Percentiles rank a stretch among this genome's conserved stretches.
Conservation (phyloP, 1,140 invertebrate genomes). For the Polypedilum vanderplanki region DNA sequence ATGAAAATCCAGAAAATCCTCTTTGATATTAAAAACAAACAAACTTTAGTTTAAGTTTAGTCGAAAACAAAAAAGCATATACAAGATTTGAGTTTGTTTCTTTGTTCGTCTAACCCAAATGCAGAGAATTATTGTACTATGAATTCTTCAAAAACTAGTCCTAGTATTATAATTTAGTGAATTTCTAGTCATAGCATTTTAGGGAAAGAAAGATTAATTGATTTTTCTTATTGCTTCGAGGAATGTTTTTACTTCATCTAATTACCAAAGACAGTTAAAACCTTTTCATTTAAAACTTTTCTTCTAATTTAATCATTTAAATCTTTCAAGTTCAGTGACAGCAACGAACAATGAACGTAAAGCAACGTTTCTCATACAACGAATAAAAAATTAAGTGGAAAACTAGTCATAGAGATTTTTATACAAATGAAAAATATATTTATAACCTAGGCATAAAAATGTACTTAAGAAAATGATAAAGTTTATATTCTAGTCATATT, state of each 20-base stretch:
- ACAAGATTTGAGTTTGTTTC: too few relatives aligned
- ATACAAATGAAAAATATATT: neutral
- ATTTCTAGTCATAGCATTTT: neutral
- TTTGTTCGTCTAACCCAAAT: neutral
- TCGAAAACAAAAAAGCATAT: too few relatives aligned
- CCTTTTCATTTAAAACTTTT: slow-evolving; percentile 12
- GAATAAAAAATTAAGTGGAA: neutral
- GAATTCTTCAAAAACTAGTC: neutral
- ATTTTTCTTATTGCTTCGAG: too few relatives aligned
- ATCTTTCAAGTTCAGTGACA: slow-evolving; percentile 1
- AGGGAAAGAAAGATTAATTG: neutral
- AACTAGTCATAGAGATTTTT: neutral
- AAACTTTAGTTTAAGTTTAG: neutral
- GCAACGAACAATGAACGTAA: slow-evolving; percentile 21
- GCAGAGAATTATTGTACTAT: slow-evolving; percentile 13
- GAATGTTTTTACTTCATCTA: neutral
- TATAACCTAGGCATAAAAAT: neutral
- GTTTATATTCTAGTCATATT: slow-evolving; percentile 21
- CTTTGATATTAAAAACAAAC: slow-evolving; percentile 19
- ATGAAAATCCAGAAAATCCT: neutral
- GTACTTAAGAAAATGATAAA: neutral
- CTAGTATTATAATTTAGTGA: neutral
- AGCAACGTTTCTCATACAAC: slow-evolving; percentile 28
- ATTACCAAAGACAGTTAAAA: neutral
- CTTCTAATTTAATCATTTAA: neutral